Base-by-base conservation (phyloP, 2,113 vertebrate genomes). In the Mirounga angustirostris region DNA sequence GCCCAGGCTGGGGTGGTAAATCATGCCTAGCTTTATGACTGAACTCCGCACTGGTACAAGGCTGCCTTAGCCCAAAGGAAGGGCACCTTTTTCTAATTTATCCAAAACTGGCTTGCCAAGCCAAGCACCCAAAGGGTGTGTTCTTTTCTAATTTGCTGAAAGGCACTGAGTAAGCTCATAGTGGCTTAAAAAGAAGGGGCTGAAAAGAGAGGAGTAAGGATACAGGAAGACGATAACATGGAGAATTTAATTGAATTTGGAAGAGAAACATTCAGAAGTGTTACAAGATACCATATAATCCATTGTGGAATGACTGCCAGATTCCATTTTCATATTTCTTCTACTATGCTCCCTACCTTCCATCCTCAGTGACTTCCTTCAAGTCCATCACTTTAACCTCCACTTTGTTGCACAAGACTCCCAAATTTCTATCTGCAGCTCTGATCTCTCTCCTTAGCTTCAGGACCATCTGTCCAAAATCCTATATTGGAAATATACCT, bases 251-350 rank as follows among this genome's bases (percentile, higher is more conserved):
- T 8, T 91, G 40, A 78, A n/a, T 73, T 85, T 30, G 81, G 21
- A 95, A 56, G 71, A 79, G 52, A 89, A 69, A 65, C n/a, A 52
- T 84, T 59, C 59, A 85, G 71, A 93, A 79, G 46, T 65, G 19
- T 74, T 63, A 88, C 14, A 88, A 79, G 33, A 58, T 65, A 74
- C n/a, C n/a, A 4, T 67, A 5, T 21, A 84, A 85, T 79, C 63
- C 30, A 46, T 16, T 61, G 54, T 2, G 4, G 40, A 43, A 15
- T 86, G n/a, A 28, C 16, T 74, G 10, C 36, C 36, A 33, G 50
- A 76, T 76, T 89, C 59, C 67, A 52, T 65, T 36, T 43, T 89
- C 15, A 13, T 67, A n/a, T 87, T 79, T 81, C 65, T 79, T 85
- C 59, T 40, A 6, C 26, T 79, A 16, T 93, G 84, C 58, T 69